These are phyloP conservation scores for Acrossocheilus fasciatus DNA, from an alignment of 2,797 vertebrate genomes.

Conservation along the genomic window DNA sequence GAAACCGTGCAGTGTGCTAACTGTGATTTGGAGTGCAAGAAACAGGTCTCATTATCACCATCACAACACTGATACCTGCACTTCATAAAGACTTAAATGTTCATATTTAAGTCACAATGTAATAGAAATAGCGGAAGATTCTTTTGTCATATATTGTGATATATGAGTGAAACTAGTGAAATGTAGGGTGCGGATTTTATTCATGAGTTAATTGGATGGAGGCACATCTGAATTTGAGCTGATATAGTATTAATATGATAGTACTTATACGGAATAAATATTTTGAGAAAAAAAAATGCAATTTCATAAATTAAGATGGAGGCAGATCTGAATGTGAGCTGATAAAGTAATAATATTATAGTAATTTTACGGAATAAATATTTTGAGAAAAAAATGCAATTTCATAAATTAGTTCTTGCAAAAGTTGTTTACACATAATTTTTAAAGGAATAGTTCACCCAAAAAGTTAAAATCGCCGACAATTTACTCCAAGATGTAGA, in stretches of 20 bases:
- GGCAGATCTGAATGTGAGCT: neutral
- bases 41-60: slow-evolving; percentile 72
- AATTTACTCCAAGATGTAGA: neutral
- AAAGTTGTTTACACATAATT: neutral
- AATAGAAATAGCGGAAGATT: neutral
- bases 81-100: neutral
- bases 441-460: neutral
- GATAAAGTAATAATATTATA: neutral
- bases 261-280: neutral
- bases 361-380: neutral
- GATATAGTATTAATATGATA: neutral
- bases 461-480: neutral
- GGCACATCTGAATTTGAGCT: neutral
- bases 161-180: neutral
- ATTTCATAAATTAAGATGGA: neutral
- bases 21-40: slow-evolving; percentile 80
- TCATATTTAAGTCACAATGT: neutral
- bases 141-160: neutral
- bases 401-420: neutral
- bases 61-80: neutral
- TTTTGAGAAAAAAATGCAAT: neutral
- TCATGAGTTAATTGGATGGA: neutral
- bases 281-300: too few relatives aligned
- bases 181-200: neutral
- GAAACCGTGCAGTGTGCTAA: slow-evolving; percentile 83